Evolutionary conservation across 2,797 vertebrate species (phyloP).

Genomic region (Synanceia verrucosa): DNA sequence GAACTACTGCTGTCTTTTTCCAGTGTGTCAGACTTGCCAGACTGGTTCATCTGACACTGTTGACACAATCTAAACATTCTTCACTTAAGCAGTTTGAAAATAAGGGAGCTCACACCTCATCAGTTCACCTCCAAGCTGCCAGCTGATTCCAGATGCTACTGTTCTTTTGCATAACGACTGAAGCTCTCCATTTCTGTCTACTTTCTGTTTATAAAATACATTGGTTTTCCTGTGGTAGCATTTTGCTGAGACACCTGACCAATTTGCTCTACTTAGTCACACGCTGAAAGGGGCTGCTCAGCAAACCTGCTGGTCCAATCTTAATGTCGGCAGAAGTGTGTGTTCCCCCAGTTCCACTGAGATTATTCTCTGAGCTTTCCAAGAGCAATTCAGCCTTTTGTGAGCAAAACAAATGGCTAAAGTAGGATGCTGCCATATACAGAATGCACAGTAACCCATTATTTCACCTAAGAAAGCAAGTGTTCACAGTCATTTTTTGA

Average conservation of each 20-base stretch:
- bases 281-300: not conserved
- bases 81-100: constrained; percentile 6
- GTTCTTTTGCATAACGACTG: not conserved
- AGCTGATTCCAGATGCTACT: not conserved
- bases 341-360: not conserved
- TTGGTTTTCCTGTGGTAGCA: not conserved
- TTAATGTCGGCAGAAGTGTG: constrained; percentile 16
- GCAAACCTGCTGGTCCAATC: constrained; percentile 31
- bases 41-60: constrained; percentile 53
- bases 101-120: not conserved
- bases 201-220: not conserved
- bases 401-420: not conserved
- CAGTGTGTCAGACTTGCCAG: constrained; percentile 13
- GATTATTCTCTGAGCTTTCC: constrained; percentile 4
- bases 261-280: constrained; percentile 14
- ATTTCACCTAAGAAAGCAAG: not conserved
- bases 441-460: not conserved
- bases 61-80: constrained; percentile 24
- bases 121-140: not conserved
- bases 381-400: not conserved
- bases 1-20: constrained; percentile 4
- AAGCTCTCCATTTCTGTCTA: not conserved
- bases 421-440: not conserved
- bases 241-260: constrained; percentile 34
- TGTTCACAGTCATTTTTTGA: no score